Evolutionary conservation across 2,888 invertebrate species (phyloP).

Genomic region (Zootermopsis nevadensis): DNA sequence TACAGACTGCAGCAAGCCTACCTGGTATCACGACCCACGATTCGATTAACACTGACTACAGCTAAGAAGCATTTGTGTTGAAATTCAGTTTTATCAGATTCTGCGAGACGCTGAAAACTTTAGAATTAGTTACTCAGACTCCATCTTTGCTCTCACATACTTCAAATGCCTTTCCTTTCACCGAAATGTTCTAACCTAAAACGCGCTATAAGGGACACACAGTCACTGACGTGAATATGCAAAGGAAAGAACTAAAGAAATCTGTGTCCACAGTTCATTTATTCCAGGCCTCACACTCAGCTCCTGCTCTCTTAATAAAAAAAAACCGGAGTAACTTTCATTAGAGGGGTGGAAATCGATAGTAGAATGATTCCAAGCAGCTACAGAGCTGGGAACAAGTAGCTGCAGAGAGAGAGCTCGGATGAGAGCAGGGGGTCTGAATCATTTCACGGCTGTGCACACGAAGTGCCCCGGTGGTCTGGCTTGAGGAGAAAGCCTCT

Average conservation of each 20-base stretch:
- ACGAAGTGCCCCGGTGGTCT: constrained; percentile 3
- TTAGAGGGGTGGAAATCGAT: constrained; percentile 5
- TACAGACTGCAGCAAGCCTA: no score
- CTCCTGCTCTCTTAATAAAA: background rate
- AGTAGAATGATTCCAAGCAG: background rate
- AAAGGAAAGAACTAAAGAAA: constrained; percentile 23
- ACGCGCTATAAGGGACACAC: background rate
- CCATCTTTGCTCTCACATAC: background rate
- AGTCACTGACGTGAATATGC: background rate
- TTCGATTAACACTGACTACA: no score
- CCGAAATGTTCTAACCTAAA: no score
- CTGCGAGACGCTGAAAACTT: background rate
- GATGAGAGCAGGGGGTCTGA: background rate
- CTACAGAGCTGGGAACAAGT: background rate
- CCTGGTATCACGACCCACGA: no score
- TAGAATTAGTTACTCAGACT: background rate
- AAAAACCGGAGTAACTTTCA: constrained; percentile 16
- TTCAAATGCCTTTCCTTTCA: no score
- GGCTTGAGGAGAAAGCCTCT: background rate
- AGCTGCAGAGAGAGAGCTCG: background rate
- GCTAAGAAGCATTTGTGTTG: background rate
- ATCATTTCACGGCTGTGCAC: constrained; percentile 38
- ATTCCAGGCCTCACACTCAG: background rate
- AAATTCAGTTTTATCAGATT: background rate
- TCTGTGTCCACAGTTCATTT: constrained; percentile 46